Base-by-base conservation (phyloP, 2,113 vertebrate genomes). In the Lycocorax pyrrhopterus region DNA sequence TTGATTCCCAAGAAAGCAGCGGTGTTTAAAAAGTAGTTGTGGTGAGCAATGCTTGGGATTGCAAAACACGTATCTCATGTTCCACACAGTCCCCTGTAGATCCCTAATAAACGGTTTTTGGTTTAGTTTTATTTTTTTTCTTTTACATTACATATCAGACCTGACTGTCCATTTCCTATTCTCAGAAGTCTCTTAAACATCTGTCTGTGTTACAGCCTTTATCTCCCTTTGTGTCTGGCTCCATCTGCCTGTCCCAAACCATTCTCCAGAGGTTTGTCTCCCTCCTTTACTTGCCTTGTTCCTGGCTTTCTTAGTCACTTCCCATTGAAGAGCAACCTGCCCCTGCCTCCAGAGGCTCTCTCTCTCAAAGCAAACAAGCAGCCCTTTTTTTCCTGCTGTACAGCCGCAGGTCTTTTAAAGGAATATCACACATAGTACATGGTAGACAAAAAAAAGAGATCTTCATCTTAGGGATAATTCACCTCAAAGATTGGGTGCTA, bases 51-150 rank as follows among this genome's bases (percentile, higher is more conserved):
- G n/a, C 25, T 69, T 87, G 41, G 27, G 33, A 52, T 41, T 80
- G 51, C 35, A 84, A 84, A 94, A 86, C 21, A n/a, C 0, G 0
- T 26, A 16, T 0, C 1, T 27, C 14, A 13, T 18, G 9, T 41
- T 94, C 16, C 33, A 43, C 32, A 39, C 9, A 59, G 41, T 29
- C 37, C 32, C 1, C 13, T 44, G 43, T 9, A 82, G 27, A 55
- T 63, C 2, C 8, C 12, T 41, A 37, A 14, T 33, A 71, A 84
- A 64, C 33, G 14, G 5, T 11, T 72, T 73, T 21, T 19, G 6
- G 15, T 17, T 80, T 25, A 11, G 37, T 41, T 23, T 20, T 8
- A n/a, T 52, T 43, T 6, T 84, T n/a, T 51, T 37, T 7, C 6
- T 56, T 12, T 81, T 39, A 51, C 7, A 47, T 64, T 64, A 18